phyloP scores from a whole-genome alignment of 2,113 vertebrate species.

The Vicugna pacos region DNA sequence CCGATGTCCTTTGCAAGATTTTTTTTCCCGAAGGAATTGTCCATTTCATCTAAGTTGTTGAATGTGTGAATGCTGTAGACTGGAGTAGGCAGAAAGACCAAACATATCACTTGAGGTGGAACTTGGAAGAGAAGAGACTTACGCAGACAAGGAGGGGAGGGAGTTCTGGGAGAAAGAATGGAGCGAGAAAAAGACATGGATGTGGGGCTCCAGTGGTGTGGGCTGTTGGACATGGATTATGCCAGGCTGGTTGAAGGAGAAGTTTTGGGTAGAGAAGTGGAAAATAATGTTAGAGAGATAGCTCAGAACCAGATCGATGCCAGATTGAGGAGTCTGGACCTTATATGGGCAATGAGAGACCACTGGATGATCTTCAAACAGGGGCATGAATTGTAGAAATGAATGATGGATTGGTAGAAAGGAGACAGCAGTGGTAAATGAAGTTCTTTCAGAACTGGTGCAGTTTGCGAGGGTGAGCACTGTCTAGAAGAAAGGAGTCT shows the following conservation, averaged over 20 bases:
- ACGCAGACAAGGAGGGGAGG: neutral
- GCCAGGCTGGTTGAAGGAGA: neutral
- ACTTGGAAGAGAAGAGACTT: constrained; percentile 46
- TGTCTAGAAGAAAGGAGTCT: neutral
- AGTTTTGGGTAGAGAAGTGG: constrained; percentile 37
- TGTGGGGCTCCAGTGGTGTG: neutral
- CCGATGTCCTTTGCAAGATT: neutral
- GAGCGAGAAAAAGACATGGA: neutral
- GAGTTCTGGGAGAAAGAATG: neutral
- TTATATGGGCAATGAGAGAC: neutral
- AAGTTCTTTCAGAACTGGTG: neutral
- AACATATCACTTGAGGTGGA: neutral
- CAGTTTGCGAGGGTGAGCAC: neutral
- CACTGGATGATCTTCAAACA: constrained; percentile 6
- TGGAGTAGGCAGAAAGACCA: neutral
- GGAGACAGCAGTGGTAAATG: neutral
- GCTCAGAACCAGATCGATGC: neutral
- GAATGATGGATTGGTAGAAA: neutral
- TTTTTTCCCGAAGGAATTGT: neutral
- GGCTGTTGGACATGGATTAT: neutral
- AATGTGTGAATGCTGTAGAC: neutral
- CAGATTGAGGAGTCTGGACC: neutral
- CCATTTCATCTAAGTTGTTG: neutral
- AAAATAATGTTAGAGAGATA: neutral
- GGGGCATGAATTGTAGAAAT: constrained; percentile 2